Base-by-base conservation (phyloP, 1,140 invertebrate species). In the Procambarus virginalis region DNA sequence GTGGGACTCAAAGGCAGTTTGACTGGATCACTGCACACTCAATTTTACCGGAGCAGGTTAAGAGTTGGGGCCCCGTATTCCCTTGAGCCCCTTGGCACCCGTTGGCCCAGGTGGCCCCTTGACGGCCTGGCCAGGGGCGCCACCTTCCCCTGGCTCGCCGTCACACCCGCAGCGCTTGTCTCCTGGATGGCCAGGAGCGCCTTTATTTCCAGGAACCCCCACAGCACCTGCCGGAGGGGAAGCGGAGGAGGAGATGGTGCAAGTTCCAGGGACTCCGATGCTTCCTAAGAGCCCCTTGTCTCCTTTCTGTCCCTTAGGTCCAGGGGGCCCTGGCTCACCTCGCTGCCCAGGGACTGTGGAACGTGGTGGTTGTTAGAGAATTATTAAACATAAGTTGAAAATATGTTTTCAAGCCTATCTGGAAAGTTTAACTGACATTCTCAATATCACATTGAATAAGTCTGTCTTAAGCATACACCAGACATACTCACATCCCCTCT, bases 201-300 rank as follows among this genome's bases (percentile, higher is more conserved):
- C 82, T 46, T 85, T 85, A n/a, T 84, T 70, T 2, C 89, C 89
- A 2, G 55, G 75, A 0, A 84, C 83, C 0, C 89, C 89, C 14
- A 51, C 48, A 0, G 46, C 14, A 14, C 82, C 82, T 2, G 76
- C 55, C 9, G 46, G 46, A 14, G 85, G 60, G 34, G 45, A 48
- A 17, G 2, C 4, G 34, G 78, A 48, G 8, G 10, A 2, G 12
- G 45, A 60, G 14, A 58, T 58, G 70, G 12, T 75, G 84, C 89
- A 91, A n/a, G 51, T 34, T 14, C 89, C 89, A 14, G 46, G 17
- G 12, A 9, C n/a, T 9, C 89, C 89, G 2, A 51, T n/a, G 45
- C 49, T 34, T 10, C 89, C 89, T 34, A 55, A 22, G 17, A 60
- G 73, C 2, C 89, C 89, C 58, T 76, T 91, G 2, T 14, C 12